Base-by-base conservation (phyloP, 1,140 invertebrate species). In the Drosophila guanche region DNA sequence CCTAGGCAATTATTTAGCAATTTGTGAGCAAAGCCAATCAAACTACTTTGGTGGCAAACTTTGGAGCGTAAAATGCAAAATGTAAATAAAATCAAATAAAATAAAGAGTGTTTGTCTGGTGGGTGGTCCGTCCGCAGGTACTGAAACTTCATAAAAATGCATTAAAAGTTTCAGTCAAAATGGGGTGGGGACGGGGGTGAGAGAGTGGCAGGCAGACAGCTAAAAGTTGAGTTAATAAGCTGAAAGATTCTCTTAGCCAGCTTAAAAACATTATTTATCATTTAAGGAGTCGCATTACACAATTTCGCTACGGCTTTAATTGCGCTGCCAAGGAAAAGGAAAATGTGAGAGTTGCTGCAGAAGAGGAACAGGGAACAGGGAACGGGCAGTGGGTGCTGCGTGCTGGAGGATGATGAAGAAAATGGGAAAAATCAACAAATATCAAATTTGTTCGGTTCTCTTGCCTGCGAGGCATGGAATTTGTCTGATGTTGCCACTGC, bases 21-120 rank as follows among this genome's bases (percentile, higher is more conserved):
- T 84, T 84, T 85, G 76, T 65, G 58, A 58, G 79, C 60, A 83
- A 84, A 83, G 79, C 79, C 79, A 83, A 83, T 84, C 80, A 84
- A 76, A 84, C 79, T 79, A 85, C 76, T 83, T 83, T 84, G 57
- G 69, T 48, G 33, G 33, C 67, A 48, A 83, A 74, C 70, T 75
- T 77, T 65, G 12, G 67, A 72, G 62, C 51, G 59, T 55, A 77
- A 79, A 84, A 83, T 84, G 79, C 79, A 71, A 84, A 79, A 83
- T 78, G 79, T 81, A 74, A 67, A 83, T 81, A 81, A 79, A 80
- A 75, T 81, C 59, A 80, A 80, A 20, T 20, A 16, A 37, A 37
- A 37, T 37, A 37, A 37, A 37, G 33, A 37, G 10, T 37, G 33
- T 12, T 37, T 37, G 33, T 37, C 33, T 12, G 33, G 80, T 74